Evolutionary conservation across 2,888 invertebrate genomes (phyloP), one percentile per base, ranked within the genome.

Genomic region (Cotesia congregata): DNA sequence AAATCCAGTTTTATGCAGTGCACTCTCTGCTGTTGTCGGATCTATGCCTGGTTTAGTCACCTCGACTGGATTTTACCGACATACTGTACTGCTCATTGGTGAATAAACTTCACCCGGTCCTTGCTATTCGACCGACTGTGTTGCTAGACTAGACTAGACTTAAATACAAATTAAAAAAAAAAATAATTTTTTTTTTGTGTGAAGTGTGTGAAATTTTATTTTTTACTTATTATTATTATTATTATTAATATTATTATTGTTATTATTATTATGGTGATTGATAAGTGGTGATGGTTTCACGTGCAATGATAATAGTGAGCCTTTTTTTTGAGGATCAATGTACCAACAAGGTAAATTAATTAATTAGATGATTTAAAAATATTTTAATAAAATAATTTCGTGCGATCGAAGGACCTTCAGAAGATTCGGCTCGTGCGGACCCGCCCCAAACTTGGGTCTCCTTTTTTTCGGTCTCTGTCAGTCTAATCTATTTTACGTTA

Each of bases 21-120:
- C 87, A 88, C 86, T 86, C 86, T 84, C 86, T 85, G 87, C 87
- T 85, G 86, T 85, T 85, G 84, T 82, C 82, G 82, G 85, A 86
- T 84, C 83, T 20, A 6, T 20, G 7, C 17, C n/a, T 62, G n/a
- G 6, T 62, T 20, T 17, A 15, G 4, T 15, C 30, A 2, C 3
- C 30, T 30, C 3, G 30, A 30, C 30, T 30, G 30, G 30, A 30
- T 30, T 30, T 30, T 30, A 30, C 30, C 30, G 30, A 30, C 30
- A 30, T 30, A 30, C 30, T 30, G 3, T 30, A 30, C 30, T 30
- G 30, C 30, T 30, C 30, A 30, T 30, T 30, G 30, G 30, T 30
- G 30, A 30, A 30, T 30, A 30, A 30, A 0, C 30, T 30, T 30
- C 30, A 30, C 30, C 30, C 30, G 30, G 30, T 3, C 30, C 30